Evolutionary conservation across 2,797 vertebrate genomes (phyloP), one percentile per base, ranked within the genome.

Genomic region (Mormyrops boulengeri): DNA sequence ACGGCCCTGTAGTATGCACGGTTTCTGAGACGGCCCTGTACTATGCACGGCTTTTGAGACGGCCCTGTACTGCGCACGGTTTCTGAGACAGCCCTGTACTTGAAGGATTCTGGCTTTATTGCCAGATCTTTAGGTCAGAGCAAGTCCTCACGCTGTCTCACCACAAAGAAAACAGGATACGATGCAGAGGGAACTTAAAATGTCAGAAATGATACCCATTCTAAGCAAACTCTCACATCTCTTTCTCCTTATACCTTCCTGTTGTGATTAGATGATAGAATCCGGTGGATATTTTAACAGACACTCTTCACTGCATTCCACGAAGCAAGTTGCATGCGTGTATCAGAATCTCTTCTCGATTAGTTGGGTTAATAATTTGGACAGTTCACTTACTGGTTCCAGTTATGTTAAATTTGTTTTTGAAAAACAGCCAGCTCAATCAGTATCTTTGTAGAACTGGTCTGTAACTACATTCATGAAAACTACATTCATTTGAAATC

Each of bases 131-230:
- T 80, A 44, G 17, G 73, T 49, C 4, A 85, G 47, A n/a, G 41
- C 9, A 26, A 50, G 8, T 85, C 41, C 41, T 22, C 41, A 9
- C 19, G 50, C 41, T 22, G 8, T 53, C 8, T 57, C 85, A 26
- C 26, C 53, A 11, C 34, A 87, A 87, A 60, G 85, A 60, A 55
- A 87, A 55, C 53, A 87, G 85, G 17, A 55, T 41, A 87, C 17
- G n/a, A 57, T 41, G 53, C 53, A 57, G 3, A 41, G 53, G 53
- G 53, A 73, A 87, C 50, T 60, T 57, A 14, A 55, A 52, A 55
- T 87, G 26, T 87, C 30, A 87, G 26, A 87, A 55, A 87, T 14
- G 53, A 57, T 87, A 87, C 52, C 17, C 85, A 52, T 30, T 87
- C 50, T 52, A 9, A 55, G 38, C 14, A 87, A 55, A 52, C n/a